phyloP scores from a whole-genome alignment of 2,888 invertebrate species.

The Clunio marinus region DNA sequence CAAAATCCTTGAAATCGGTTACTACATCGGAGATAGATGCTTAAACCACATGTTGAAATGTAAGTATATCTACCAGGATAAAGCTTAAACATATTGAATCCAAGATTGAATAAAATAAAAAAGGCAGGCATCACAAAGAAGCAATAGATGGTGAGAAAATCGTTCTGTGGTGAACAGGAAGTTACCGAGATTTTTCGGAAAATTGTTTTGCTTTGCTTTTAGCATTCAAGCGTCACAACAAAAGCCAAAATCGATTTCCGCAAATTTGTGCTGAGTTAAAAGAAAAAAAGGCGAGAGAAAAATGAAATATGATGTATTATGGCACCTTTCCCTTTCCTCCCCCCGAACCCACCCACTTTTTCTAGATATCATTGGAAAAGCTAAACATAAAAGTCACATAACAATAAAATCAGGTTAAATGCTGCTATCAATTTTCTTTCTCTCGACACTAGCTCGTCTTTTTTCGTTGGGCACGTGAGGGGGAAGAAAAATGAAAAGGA shows the following conservation, averaged over 20 bases:
- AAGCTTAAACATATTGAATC: background rate
- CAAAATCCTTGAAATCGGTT: too few species aligned
- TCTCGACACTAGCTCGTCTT: background rate
- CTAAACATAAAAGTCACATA: constrained; percentile 22
- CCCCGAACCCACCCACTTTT: background rate
- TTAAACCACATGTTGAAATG: constrained; percentile 10
- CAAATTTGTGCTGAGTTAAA: background rate
- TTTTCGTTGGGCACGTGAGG: background rate
- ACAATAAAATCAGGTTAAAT: constrained; percentile 35
- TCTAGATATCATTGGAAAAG: constrained; percentile 2
- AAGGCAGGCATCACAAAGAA: background rate
- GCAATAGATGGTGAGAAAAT: background rate
- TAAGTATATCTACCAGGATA: background rate
- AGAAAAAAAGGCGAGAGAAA: background rate
- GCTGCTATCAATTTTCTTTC: constrained; percentile 31
- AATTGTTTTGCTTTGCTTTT: constrained; percentile 7
- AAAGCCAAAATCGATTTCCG: constrained; percentile 30
- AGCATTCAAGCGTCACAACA: background rate
- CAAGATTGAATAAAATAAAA: background rate
- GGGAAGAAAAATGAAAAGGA: constrained; percentile 9
- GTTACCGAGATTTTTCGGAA: constrained; percentile 9
- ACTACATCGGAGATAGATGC: background rate
- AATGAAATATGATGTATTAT: constrained; percentile 22
- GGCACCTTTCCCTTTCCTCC: background rate
- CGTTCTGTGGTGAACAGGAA: constrained; percentile 10